phyloP scores from a whole-genome alignment of 2,888 invertebrate genomes.

The Drosophila dives region DNA sequence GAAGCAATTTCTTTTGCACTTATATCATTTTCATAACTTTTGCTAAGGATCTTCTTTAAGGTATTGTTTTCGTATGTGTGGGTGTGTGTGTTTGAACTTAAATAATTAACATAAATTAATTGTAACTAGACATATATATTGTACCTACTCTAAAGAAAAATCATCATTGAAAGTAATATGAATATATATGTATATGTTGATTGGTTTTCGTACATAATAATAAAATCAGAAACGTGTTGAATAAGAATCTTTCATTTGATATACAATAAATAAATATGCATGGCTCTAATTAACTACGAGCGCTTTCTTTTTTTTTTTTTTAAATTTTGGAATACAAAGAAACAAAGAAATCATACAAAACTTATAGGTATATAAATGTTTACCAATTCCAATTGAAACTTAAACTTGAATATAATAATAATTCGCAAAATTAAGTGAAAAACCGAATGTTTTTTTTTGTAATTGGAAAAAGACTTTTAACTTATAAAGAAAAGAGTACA shows the following conservation, averaged over 20 bases:
- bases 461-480: constrained; percentile 12
- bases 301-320: constrained; percentile 25
- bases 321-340: constrained; percentile 32
- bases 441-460: constrained; percentile 19
- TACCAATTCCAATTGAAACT: constrained; percentile 37
- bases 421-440: constrained; percentile 34
- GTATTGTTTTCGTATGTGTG: constrained; percentile 25
- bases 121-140: constrained; percentile 46
- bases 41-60: constrained; percentile 41
- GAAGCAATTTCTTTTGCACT: constrained; percentile 22
- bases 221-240: constrained; percentile 39
- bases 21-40: constrained; percentile 14
- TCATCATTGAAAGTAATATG: constrained; percentile 48
- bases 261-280: constrained; percentile 67
- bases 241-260: constrained; percentile 34
- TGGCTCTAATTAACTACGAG: constrained; percentile 46
- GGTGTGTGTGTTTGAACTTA: constrained; percentile 27
- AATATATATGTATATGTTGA: constrained; percentile 19
- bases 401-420: constrained; percentile 19
- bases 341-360: constrained; percentile 62
- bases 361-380: constrained; percentile 16
- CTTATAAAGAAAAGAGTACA: constrained; percentile 37
- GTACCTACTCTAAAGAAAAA: constrained; percentile 52
- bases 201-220: constrained; percentile 23
- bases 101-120: constrained; percentile 43